A percentile compares a stretch with the other conserved stretches of the same genome.
Evolutionary conservation across 2,888 invertebrate species (phyloP).

Genomic region (Noctuana brunneofusca): DNA sequence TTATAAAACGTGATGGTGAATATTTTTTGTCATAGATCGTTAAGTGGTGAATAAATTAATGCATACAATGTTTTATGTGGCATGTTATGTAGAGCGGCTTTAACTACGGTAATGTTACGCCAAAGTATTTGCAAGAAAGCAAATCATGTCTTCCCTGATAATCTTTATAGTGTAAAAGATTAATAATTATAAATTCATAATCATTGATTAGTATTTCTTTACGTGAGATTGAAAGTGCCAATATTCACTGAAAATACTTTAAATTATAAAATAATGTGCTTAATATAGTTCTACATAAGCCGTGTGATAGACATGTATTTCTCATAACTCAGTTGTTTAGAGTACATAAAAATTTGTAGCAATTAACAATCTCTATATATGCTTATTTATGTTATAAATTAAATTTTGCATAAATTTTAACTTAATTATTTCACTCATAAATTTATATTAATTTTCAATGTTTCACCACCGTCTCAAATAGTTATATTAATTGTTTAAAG

Average conservation of each 20-base stretch:
- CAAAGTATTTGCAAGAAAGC: slow-evolving; percentile 57
- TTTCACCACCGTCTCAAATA: not conserved
- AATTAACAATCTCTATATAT: not conserved
- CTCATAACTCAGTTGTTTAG: not conserved
- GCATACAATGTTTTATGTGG: slow-evolving; percentile 4
- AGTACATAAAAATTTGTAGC: not conserved
- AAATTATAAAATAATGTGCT: not conserved
- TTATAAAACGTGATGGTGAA: not conserved
- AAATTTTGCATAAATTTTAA: not conserved
- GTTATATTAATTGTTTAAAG: not conserved
- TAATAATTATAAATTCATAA: slow-evolving; percentile 14
- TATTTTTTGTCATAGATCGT: not conserved
- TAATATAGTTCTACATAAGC: not conserved
- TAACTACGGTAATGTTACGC: slow-evolving; percentile 44
- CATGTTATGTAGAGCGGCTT: slow-evolving; percentile 24
- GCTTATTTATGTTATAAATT: not conserved
- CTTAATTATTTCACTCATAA: too few species aligned
- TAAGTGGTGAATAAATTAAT: not conserved
- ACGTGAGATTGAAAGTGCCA: slow-evolving; percentile 40
- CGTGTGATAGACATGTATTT: not conserved
- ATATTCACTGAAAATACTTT: slow-evolving; percentile 28
- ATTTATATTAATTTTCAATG: not conserved
- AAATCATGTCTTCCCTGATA: slow-evolving; percentile 74
- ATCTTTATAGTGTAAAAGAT: slow-evolving; percentile 49
- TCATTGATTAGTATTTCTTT: slow-evolving; percentile 15